These are phyloP conservation scores for Moxostoma hubbsi DNA, from an alignment of 2,797 vertebrate genomes.

Conservation along the genomic window DNA sequence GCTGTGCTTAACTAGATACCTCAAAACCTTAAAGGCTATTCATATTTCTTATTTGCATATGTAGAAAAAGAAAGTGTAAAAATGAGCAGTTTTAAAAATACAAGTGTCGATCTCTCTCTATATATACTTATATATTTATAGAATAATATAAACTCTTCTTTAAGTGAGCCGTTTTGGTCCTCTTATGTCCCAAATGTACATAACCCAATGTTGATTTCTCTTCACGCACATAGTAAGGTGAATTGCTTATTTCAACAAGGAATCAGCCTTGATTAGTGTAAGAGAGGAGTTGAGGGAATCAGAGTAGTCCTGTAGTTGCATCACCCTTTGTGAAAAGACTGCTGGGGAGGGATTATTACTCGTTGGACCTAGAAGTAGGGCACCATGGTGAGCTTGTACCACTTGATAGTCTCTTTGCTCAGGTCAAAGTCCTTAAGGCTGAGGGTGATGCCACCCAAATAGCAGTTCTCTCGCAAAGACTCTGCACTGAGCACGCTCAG, in stretches of 20 bases:
- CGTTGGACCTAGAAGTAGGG: constrained; percentile 80
- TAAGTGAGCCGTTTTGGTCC: constrained; percentile 80
- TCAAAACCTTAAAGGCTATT: constrained; percentile 56
- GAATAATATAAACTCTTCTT: constrained; percentile 68
- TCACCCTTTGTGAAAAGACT: constrained; percentile 15
- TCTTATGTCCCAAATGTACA: constrained; percentile 81
- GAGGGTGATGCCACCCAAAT: constrained; percentile 91
- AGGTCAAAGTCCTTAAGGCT: constrained; percentile 97
- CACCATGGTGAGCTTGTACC: constrained; percentile 92
- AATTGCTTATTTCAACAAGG: constrained; percentile 65
- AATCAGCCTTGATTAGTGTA: constrained; percentile 68
- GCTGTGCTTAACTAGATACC: constrained; percentile 49
- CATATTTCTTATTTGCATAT: constrained; percentile 58
- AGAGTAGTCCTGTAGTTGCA: constrained; percentile 31
- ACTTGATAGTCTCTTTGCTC: constrained; percentile 94
- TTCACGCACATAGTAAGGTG: constrained; percentile 67
- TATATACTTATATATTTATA: constrained; percentile 43
- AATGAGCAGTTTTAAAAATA: constrained; percentile 71
- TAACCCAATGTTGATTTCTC: constrained; percentile 70
- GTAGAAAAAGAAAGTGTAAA: constrained; percentile 69
- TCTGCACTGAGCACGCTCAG: constrained; percentile 96
- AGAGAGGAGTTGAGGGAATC: constrained; percentile 13
- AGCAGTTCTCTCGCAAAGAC: constrained; percentile 95
- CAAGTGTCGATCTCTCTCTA: constrained; percentile 65
- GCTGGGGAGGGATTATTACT: not conserved